These are phyloP conservation scores for Drosophila greeni DNA, from an alignment of 2,888 invertebrate genomes.

Conservation along the genomic window DNA sequence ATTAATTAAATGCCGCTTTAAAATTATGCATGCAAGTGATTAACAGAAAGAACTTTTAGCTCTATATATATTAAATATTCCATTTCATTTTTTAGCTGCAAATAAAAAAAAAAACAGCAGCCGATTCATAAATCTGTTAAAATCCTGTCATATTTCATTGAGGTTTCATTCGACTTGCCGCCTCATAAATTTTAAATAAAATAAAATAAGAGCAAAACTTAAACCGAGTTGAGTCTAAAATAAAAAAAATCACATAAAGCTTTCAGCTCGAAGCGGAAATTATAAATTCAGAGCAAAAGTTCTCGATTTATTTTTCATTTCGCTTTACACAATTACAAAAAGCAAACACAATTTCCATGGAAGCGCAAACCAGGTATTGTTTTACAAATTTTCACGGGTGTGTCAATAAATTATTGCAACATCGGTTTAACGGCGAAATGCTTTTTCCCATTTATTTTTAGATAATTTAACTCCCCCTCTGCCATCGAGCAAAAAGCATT, in stretches of 20 bases:
- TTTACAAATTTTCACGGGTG: conserved; percentile 30
- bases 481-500: conserved; percentile 18
- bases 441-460: conserved; percentile 29
- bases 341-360: conserved; percentile 45
- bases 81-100: conserved; percentile 15
- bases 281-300: conserved; percentile 59
- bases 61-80: conserved; percentile 24
- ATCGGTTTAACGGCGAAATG: conserved; percentile 19
- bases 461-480: conserved; percentile 1
- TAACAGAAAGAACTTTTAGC: conserved; percentile 3
- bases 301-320: conserved; percentile 22
- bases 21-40: conserved; percentile 38
- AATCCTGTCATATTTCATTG: conserved; percentile 60
- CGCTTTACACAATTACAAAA: conserved; percentile 49
- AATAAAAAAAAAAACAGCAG: background rate
- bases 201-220: conserved; percentile 8
- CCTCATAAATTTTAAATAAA: conserved; percentile 54
- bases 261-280: conserved; percentile 61
- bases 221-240: conserved; percentile 8
- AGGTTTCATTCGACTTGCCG: conserved; percentile 38
- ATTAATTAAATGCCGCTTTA: conserved; percentile 50
- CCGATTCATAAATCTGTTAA: conserved; percentile 49
- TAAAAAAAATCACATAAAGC: conserved; percentile 52
- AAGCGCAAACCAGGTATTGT: conserved; percentile 48
- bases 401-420: conserved; percentile 59